Percentiles rank a stretch among this genome's conserved stretches.
phyloP scores from a whole-genome alignment of 2,888 invertebrate genomes.

The Pristionchus entomophagus region DNA sequence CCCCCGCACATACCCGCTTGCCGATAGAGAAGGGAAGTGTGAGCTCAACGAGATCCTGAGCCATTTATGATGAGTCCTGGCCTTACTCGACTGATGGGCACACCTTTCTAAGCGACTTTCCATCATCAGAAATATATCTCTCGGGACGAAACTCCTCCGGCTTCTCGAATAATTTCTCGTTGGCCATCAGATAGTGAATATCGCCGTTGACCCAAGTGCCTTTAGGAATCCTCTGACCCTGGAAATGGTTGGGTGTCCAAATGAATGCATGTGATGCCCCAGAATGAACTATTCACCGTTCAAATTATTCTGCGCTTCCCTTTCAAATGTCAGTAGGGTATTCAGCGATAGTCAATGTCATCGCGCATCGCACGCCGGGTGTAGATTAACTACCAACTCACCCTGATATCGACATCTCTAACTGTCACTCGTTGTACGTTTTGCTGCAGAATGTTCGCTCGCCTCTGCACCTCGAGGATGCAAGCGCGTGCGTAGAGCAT shows the following conservation, averaged over 20 bases:
- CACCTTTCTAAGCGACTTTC: conserved; percentile 1
- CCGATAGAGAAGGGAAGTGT: conserved; percentile 3
- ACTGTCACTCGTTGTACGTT: not conserved
- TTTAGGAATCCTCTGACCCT: not conserved
- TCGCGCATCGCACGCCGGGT: too few species aligned
- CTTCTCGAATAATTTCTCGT: not conserved
- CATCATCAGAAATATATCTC: not conserved
- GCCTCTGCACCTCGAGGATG: not conserved
- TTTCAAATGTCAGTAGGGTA: too few species aligned
- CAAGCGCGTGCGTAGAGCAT: not conserved
- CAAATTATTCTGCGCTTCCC: not conserved
- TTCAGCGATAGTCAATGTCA: too few species aligned
- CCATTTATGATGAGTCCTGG: too few species aligned
- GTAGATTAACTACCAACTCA: not conserved
- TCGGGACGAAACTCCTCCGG: conserved; percentile 19
- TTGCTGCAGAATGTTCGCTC: not conserved
- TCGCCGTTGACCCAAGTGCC: conserved; percentile 27
- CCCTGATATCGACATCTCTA: conserved; percentile 16
- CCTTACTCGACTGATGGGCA: too few species aligned
- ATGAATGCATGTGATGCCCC: too few species aligned
- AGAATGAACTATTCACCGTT: too few species aligned
- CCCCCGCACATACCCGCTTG: not conserved
- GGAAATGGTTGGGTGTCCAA: not conserved
- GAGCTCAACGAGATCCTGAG: not conserved
- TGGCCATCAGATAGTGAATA: conserved; percentile 5